Conservation (phyloP, 2,888 invertebrate genomes). For the Galeruca laticollis region DNA sequence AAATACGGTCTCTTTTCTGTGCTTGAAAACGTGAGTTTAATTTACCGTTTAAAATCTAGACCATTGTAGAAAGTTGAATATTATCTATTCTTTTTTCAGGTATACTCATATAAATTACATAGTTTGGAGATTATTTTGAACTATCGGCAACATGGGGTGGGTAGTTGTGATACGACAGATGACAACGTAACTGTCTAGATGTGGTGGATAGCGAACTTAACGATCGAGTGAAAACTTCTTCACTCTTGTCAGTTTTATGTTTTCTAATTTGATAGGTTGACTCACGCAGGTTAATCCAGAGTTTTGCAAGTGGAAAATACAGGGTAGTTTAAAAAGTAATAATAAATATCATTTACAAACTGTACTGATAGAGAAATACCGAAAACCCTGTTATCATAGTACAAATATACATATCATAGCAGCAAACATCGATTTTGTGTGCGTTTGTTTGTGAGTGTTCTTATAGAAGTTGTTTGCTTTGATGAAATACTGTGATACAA, state of each 20-base stretch:
- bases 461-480: constrained; percentile 38
- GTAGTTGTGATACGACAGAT: constrained; percentile 4
- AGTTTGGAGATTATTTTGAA: background rate
- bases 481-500: constrained; percentile 45
- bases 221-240: constrained; percentile 20
- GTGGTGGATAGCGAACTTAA: constrained; percentile 9
- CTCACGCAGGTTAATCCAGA: constrained; percentile 13
- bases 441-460: constrained; percentile 24
- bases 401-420: constrained; percentile 61
- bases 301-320: constrained; percentile 24
- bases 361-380: constrained; percentile 17
- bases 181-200: background rate
- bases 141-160: constrained; percentile 3
- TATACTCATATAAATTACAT: background rate
- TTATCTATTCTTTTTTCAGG: too few relatives aligned
- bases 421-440: constrained; percentile 56
- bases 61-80: too few relatives aligned
- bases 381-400: constrained; percentile 51
- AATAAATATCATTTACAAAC: constrained; percentile 13
- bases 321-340: constrained; percentile 18
- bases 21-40: too few relatives aligned
- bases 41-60: background rate
- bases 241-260: constrained; percentile 27
- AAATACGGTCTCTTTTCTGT: too few relatives aligned
- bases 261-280: constrained; percentile 28